These are phyloP conservation scores for Drosophila parabipectinata DNA, from an alignment of 1,140 invertebrate genomes.

Conservation along the genomic window DNA sequence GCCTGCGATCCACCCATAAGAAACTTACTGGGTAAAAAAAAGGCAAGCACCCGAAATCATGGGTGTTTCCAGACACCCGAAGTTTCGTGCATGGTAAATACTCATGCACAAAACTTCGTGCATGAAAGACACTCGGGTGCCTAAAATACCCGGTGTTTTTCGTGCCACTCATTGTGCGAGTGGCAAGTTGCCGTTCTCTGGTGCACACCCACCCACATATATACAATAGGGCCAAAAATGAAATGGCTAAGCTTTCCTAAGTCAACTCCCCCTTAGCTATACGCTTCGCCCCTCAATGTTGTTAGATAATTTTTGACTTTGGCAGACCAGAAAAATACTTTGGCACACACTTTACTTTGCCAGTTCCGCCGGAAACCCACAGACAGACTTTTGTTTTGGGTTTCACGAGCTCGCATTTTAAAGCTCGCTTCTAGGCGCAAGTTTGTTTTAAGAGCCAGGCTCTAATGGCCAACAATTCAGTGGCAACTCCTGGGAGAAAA, in stretches of 20 bases:
- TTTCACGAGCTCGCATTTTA: slow-evolving; percentile 30
- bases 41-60: no score
- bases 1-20: no score
- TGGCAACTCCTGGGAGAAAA: background rate
- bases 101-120: no score
- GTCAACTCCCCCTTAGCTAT: slow-evolving; percentile 16
- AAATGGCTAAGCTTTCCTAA: slow-evolving; percentile 69
- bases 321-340: slow-evolving; percentile 40
- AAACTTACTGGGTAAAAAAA: no score
- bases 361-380: background rate
- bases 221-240: slow-evolving; percentile 58
- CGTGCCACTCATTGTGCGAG: no score
- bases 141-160: no score
- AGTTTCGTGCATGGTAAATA: no score
- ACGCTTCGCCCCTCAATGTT: slow-evolving; percentile 34
- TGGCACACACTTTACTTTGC: background rate
- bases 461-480: slow-evolving; percentile 16
- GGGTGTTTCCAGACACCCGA: no score
- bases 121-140: no score
- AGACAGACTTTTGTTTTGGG: background rate
- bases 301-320: slow-evolving; percentile 74
- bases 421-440: slow-evolving; percentile 34
- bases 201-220: slow-evolving; percentile 18
- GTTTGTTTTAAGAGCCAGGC: slow-evolving; percentile 8
- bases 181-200: no score